A percentile compares a stretch with the other conserved stretches of the same genome.
These are phyloP conservation scores for Alviniconcha marisindica DNA, from an alignment of 1,140 invertebrate genomes.

Conservation along the genomic window DNA sequence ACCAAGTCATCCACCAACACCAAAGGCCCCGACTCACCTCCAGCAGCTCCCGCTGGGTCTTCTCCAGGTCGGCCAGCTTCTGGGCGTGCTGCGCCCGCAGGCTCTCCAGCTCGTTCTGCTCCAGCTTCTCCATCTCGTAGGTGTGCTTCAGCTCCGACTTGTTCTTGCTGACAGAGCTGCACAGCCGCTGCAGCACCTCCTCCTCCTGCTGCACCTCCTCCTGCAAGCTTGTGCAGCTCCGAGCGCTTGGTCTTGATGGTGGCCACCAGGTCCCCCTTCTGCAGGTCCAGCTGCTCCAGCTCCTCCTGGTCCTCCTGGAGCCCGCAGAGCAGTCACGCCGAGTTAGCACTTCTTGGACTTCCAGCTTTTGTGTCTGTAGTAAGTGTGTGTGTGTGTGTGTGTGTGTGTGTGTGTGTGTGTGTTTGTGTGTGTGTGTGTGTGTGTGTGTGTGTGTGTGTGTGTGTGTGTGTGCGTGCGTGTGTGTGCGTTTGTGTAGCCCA, in stretches of 20 bases:
- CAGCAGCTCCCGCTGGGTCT: constrained; percentile 61
- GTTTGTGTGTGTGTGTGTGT: no score
- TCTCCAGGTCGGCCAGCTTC: constrained; percentile 66
- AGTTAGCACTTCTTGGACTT: no score
- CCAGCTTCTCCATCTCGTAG: constrained; percentile 68
- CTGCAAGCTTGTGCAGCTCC: constrained; percentile 62
- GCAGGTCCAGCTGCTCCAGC: constrained; percentile 59
- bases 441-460: no score
- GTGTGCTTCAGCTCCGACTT: constrained; percentile 70
- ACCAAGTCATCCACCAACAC: neutral
- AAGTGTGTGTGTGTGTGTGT: no score
- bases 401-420: no score
- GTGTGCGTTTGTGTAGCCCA: no score
- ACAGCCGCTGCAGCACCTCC: constrained; percentile 66
- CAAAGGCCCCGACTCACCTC: constrained; percentile 52
- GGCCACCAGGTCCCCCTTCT: constrained; percentile 59
- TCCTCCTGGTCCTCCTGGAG: constrained; percentile 63
- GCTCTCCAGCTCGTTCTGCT: constrained; percentile 65
- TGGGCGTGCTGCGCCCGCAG: constrained; percentile 65
- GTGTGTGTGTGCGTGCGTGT: no score
- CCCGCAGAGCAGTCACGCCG: no score
- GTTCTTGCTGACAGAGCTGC: constrained; percentile 65
- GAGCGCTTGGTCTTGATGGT: constrained; percentile 59
- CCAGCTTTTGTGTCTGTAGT: no score
- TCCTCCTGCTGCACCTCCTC: constrained; percentile 68